Evolutionary conservation across 2,888 invertebrate species (phyloP), one percentile per base, ranked within the genome.

Genomic region (Lottia gigantea): DNA sequence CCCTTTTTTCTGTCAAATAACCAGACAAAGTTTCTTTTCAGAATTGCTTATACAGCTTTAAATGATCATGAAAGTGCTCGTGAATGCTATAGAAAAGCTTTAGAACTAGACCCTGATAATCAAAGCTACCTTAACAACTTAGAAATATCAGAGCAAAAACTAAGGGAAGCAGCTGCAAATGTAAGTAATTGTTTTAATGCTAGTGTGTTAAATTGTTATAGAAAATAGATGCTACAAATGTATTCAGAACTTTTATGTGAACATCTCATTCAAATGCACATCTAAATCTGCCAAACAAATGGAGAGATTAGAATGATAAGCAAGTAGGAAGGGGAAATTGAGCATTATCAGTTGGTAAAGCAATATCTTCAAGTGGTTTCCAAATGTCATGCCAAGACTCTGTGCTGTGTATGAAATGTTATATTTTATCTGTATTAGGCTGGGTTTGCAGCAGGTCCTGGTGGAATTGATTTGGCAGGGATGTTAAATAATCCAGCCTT

Each of bases 81-180:
- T 74, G 92, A 93, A 68, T 94, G 95, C 16, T 98, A 96, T 89
- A 92, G 93, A 75, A 94, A 94, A 82, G 98, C 98, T 1, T 90
- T 95, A 49, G 93, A 95, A 85, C 90, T 97, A 76, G 98, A 99
- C 85, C 97, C 98, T 0, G 93, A 93, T 62, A 98, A 98, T 89
- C 94, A 94, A 75, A 95, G 94, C 80, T 97, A 96, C 88, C 92
- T 92, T 76, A 94, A 93, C 86, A 97, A 97, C 90, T 89, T 97
- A 77, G 92, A 93, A 80, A 91, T 96, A 62, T 93, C 95, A 0
- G 94, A 95, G 84, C 94, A 95, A 83, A 91, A 91, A 80, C 76
- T 90, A 31, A 84, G 83, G 66, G 89, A 82, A 81, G 78, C 82
- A 76, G 83, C 83, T 40, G 71, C 79, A 45, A 78, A 78, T 72